Conservation (phyloP, 2,888 invertebrate genomes). For the Cheilosia scutellata region DNA sequence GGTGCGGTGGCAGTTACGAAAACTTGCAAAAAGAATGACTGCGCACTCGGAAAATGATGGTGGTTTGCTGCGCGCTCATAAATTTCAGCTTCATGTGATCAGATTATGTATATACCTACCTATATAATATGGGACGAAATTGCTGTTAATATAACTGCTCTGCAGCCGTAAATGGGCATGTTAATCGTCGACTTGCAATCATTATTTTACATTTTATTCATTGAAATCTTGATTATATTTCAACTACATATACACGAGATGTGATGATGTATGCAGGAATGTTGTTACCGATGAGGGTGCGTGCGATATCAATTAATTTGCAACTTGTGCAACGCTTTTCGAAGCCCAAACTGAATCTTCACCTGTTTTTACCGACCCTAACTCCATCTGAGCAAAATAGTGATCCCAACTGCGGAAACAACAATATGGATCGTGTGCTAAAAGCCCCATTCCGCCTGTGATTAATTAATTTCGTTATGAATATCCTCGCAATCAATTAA, state of each 20-base stretch:
- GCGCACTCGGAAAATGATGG: conserved; percentile 32
- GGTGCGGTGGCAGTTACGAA: conserved; percentile 9
- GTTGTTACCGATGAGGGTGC: too few relatives aligned
- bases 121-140: not conserved
- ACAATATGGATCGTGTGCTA: not conserved
- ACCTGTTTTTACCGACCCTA: too few relatives aligned
- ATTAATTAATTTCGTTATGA: conserved; percentile 7
- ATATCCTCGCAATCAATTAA: conserved; percentile 15
- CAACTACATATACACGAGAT: not conserved
- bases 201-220: not conserved
- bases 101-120: conserved; percentile 4
- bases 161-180: conserved; percentile 1
- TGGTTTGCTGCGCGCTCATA: conserved; percentile 36
- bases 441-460: not conserved
- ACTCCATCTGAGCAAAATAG: not conserved
- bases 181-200: conserved; percentile 19
- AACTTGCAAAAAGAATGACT: conserved; percentile 41
- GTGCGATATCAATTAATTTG: too few relatives aligned
- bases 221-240: not conserved
- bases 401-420: not conserved
- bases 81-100: conserved; percentile 40
- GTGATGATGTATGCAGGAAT: too few relatives aligned
- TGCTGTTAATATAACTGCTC: conserved; percentile 3
- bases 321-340: too few relatives aligned
- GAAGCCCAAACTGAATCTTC: too few relatives aligned